Base-by-base conservation (phyloP, 2,888 invertebrate genomes). In the Aphidoletes aphidimyza region DNA sequence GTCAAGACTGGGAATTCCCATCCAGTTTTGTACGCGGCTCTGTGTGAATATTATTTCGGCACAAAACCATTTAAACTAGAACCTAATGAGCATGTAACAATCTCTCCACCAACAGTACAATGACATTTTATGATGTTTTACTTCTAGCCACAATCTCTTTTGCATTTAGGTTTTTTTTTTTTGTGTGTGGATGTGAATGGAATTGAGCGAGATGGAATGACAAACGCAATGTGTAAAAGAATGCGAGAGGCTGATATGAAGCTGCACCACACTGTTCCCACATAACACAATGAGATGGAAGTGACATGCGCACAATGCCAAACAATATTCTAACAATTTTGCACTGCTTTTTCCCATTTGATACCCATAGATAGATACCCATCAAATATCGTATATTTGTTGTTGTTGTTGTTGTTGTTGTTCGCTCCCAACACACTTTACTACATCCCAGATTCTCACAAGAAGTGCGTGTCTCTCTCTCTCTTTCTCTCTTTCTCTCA, bases 321-420 rank as follows among this genome's bases (percentile, higher is more conserved):
- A n/a, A n/a, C n/a, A n/a, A 26, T 14, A 14, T n/a, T 54, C 69
- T 69, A 19, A 30, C 30, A n/a, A 34, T 11, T 69, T 69, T 69
- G n/a, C 69, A 30, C n/a, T 69, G 26, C 69, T 30, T 69, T 69
- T 69, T 30, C 69, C 69, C 14, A 19, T 69, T 69, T 69, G n/a
- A n/a, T n/a, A n/a, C n/a, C n/a, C n/a, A n/a, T n/a, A 30, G 69
- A 69, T 69, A 69, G 69, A 69, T 69, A n/a, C 30, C 69, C 69
- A 69, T 69, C 69, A 69, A 69, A 69, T 69, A 69, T 69, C 69
- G 69, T 69, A 30, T 69, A n/a, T n/a, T n/a, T n/a, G n/a, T n/a
- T n/a, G n/a, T n/a, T n/a, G n/a, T n/a, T n/a, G n/a, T n/a, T n/a
- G n/a, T n/a, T n/a, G n/a, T n/a, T n/a, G n/a, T n/a, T n/a, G n/a